A percentile compares a stretch with the other conserved stretches of the same genome.
Conservation (phyloP, 1,140 invertebrate genomes). For the Dreissena rostriformis region DNA sequence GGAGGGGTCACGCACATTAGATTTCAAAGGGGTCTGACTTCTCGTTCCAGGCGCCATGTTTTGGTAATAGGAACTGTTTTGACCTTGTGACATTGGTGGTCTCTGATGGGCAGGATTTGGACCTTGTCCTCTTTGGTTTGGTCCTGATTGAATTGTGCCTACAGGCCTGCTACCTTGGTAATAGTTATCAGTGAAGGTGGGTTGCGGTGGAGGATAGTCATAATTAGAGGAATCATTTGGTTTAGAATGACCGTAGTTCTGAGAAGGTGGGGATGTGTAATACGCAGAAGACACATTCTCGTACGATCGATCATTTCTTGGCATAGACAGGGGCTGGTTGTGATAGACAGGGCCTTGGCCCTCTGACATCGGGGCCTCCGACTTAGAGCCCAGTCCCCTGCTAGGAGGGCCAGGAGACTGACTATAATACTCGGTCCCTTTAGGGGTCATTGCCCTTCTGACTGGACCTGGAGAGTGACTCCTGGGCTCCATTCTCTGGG, state of each 20-base stretch:
- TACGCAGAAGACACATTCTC: slow-evolving; percentile 20
- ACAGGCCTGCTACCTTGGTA: neutral
- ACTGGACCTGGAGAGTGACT: slow-evolving; percentile 50
- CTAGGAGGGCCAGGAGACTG: slow-evolving; percentile 15
- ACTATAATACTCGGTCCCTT: neutral
- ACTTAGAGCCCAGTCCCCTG: slow-evolving; percentile 3
- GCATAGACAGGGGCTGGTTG: slow-evolving; percentile 16
- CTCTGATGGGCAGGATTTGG: neutral
- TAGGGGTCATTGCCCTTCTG: slow-evolving; percentile 8
- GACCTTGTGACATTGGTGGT: slow-evolving; percentile 3
- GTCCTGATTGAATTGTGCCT: neutral
- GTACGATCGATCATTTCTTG: slow-evolving; percentile 36
- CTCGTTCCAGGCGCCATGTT: slow-evolving; percentile 10
- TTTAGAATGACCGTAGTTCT: slow-evolving; percentile 15
- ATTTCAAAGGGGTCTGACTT: slow-evolving; percentile 7
- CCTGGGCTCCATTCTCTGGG: slow-evolving; percentile 14
- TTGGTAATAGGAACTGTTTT: slow-evolving; percentile 27
- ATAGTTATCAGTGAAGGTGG: neutral
- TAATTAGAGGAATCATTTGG: slow-evolving; percentile 17
- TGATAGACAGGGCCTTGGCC: slow-evolving; percentile 17
- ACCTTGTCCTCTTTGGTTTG: neutral
- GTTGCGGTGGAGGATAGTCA: slow-evolving; percentile 23
- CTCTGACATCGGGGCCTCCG: slow-evolving; percentile 7
- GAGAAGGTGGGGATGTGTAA: neutral
- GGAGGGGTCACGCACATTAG: neutral